These are phyloP conservation scores for Hydra vulgaris DNA, from an alignment of 30 jellyfish, hydroid and myxozoan genomes.

Conservation along the genomic window DNA sequence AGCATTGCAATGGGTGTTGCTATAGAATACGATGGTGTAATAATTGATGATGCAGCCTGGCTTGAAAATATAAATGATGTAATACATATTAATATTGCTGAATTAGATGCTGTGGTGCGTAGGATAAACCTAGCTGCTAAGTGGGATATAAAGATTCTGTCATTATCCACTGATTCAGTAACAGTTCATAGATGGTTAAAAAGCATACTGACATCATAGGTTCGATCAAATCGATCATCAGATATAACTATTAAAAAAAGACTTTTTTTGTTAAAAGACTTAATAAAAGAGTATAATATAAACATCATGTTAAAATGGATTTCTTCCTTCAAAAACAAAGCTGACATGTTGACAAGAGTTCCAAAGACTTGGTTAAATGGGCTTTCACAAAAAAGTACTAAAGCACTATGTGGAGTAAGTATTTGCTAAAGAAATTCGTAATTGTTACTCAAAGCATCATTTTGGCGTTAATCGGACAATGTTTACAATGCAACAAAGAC, in stretches of 20 bases:
- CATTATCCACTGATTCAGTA: neutral
- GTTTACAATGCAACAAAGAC: neutral
- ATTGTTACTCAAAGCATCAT: neutral
- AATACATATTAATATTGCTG: neutral
- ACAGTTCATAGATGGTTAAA: neutral
- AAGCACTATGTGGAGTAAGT: neutral
- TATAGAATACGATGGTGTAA: neutral
- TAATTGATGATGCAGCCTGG: neutral
- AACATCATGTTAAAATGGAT: neutral
- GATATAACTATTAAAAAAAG: neutral
- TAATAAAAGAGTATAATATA: too few species aligned
- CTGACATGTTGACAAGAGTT: neutral
- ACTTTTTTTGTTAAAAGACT: too few species aligned
- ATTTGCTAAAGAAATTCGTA: neutral
- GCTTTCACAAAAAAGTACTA: neutral
- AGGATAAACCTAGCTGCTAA: neutral
- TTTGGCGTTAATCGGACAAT: neutral
- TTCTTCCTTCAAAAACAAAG: neutral
- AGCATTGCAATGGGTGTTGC: neutral
- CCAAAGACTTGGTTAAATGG: neutral
- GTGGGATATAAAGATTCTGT: neutral
- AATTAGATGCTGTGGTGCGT: neutral
- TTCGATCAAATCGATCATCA: neutral
- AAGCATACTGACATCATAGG: neutral
- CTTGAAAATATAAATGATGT: neutral